Evolutionary conservation across 2,888 invertebrate genomes (phyloP), one percentile per base, ranked within the genome.

Genomic region (Sinodicranocentrus sp.): DNA sequence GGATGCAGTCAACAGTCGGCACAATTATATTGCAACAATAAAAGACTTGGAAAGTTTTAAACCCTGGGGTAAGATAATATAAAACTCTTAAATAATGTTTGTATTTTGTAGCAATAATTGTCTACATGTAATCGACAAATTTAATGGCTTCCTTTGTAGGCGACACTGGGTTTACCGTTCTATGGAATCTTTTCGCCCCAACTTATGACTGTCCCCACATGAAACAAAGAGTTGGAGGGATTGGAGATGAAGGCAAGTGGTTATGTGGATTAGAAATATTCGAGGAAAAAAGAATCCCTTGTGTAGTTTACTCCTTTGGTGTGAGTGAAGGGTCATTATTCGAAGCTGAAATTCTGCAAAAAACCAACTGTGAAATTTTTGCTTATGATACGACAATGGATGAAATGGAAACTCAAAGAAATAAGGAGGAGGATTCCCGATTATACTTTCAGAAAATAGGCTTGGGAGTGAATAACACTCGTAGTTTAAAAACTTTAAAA

Each of bases 261-360:
- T 43, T 57, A 1, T 77, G 77, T 25, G 67, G 77, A n/a, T 57
- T 76, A n/a, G 52, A 57, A 8, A 2, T 43, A 21, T 33, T 57
- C 10, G 67, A 33, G n/a, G 52, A 26, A 19, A 23, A 43, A 19
- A 33, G 23, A 13, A 1, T 17, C 8, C 61, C 70, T 8, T 77
- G 76, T 17, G 39, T 76, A 23, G 52, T 83, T 2, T 83, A 83
- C 44, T 83, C 82, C 5, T 77, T 83, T 43, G 82, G 82, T 2
- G 65, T 83, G 0, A 44, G 33, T 19, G 0, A 0, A 13, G 76
- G 77, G 26, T 83, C 82, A 8, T 63, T 52, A 13, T 83, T 76
- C 33, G 82, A 83, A 65, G 63, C 61, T 2, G 82, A 83, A 25
- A 25, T 83, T n/a, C 26, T 83, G 43, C 5, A 61, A 21, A 70